phyloP scores from a whole-genome alignment of 2,113 vertebrate genomes.

The Bothrops jararaca region DNA sequence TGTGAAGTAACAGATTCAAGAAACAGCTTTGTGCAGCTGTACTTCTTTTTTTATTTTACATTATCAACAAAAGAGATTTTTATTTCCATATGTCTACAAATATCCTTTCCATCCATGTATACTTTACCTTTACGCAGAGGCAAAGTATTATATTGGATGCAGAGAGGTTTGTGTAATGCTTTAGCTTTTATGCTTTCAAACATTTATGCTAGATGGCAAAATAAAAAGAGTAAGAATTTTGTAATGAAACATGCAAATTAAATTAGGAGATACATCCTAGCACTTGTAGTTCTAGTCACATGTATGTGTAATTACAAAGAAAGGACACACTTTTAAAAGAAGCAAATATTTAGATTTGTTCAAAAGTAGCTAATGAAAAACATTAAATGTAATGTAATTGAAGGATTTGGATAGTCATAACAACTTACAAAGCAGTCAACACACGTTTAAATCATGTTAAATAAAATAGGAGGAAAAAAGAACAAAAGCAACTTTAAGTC shows the following conservation, averaged over 20 bases:
- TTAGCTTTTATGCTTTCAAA: neutral
- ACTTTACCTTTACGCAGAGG: neutral
- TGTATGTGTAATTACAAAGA: neutral
- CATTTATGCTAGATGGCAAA: neutral
- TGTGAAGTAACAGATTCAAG: neutral
- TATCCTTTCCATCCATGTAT: neutral
- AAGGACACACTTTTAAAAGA: neutral
- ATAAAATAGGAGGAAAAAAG: neutral
- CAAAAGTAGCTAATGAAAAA: neutral
- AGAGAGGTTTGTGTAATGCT: neutral
- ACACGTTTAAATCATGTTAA: neutral
- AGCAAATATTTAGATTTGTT: neutral
- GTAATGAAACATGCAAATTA: neutral
- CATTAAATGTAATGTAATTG: neutral
- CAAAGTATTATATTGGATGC: neutral
- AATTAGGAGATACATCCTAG: neutral
- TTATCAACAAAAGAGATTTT: neutral
- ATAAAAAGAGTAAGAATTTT: fast-evolving
- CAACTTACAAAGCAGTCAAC: neutral
- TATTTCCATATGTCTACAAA: neutral
- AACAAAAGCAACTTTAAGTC: neutral
- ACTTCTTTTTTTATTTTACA: neutral
- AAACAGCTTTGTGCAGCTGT: neutral
- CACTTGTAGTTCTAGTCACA: neutral
- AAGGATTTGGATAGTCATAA: neutral